Evolutionary conservation across 2,113 vertebrate genomes (phyloP).

Genomic region (Thryonomys swinderianus): DNA sequence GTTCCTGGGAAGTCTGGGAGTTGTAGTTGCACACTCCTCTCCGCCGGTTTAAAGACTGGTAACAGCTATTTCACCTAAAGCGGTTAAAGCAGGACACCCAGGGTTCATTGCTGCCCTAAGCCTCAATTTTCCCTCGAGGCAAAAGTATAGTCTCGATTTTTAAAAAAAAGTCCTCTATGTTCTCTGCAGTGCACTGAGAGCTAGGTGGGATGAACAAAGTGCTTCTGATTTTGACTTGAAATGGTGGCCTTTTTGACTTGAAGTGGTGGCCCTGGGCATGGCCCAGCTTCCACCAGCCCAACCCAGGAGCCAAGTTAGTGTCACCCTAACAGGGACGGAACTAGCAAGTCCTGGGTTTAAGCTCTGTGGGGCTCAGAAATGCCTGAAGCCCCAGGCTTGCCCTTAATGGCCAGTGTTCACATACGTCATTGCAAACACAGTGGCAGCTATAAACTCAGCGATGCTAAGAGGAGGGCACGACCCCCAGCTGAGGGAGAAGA

Average conservation of each 20-base stretch:
- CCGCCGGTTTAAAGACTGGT: background rate
- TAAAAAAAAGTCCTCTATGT: background rate
- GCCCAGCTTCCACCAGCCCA: background rate
- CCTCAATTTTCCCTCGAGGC: background rate
- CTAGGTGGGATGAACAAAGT: background rate
- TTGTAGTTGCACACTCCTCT: constrained; percentile 65
- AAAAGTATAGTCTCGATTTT: background rate
- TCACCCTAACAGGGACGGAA: background rate
- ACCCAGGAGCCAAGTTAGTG: background rate
- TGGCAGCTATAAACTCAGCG: background rate
- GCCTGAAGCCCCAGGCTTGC: background rate
- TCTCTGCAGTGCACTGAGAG: background rate
- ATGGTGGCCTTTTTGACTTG: background rate
- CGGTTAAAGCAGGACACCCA: background rate
- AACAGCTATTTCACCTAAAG: too few relatives aligned
- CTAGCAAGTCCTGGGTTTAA: background rate
- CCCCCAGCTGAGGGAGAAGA: background rate
- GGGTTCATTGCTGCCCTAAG: background rate
- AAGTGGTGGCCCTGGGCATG: background rate
- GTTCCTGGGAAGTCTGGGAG: constrained; percentile 55
- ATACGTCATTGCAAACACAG: background rate
- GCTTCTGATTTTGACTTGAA: background rate
- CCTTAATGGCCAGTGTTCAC: background rate
- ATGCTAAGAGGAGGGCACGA: background rate
- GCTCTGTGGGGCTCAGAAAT: background rate